Base-by-base conservation (phyloP, 2,797 vertebrate genomes). In the Aulostomus chinensis region DNA sequence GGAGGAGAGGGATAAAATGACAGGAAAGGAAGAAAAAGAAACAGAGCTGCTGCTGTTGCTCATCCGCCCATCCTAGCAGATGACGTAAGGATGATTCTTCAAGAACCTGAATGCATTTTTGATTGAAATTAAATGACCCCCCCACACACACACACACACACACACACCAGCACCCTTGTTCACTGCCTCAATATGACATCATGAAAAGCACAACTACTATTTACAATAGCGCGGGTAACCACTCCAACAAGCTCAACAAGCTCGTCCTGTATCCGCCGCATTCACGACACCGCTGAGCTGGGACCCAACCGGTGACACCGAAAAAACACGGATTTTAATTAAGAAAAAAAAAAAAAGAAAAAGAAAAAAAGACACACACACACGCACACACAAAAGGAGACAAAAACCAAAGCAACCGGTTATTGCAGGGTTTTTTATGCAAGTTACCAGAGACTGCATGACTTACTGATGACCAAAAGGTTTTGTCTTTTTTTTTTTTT, bases 21-120 rank as follows among this genome's bases (percentile, higher is more conserved):
- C 52, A 71, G 51, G 36, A 66, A 68, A 69, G 48, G 61, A 56
- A 62, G 47, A 57, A 53, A 66, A 33, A 71, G 69, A 46, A 74
- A 65, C 54, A 66, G 58, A 57, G 43, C 55, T 37, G 72, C 57
- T 54, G 14, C 59, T 59, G 15, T 52, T 70, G 42, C 59, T 64
- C 57, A 77, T 76, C 80, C 74, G 66, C 83, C 76, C 75, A 78
- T 76, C 75, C 54, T 37, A 25, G 41, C 55, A 47, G 47, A 75
- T 90, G 88, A 89, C 86, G 88, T 87, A 66, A 89, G 67, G 55
- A 68, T 18, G 42, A 37, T 14, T 60, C 38, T 31, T 11, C 13
- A 5, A 18, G 15, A 53, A 42, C 39, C n/a, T 13, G 30, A 50
- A 45, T 14, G 55, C n/a, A 33, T 21, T 17, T 51, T 52, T 58